phyloP scores from a whole-genome alignment of 2,113 vertebrate genomes.

The Microcebus ravelobensis region DNA sequence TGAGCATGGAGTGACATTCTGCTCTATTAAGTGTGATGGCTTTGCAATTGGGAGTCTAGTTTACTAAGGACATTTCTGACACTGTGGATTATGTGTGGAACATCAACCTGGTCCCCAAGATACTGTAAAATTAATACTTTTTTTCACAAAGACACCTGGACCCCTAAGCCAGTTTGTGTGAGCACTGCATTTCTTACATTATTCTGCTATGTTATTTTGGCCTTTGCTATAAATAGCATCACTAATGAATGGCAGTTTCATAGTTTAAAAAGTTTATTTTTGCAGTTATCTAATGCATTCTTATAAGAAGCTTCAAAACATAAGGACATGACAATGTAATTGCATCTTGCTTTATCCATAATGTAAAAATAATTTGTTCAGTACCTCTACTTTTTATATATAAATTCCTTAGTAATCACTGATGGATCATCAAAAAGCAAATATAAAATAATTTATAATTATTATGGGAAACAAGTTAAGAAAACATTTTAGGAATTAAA shows the following conservation, averaged over 20 bases:
- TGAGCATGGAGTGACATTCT: slow-evolving; percentile 70
- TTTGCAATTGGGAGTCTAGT: slow-evolving; percentile 55
- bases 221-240: slow-evolving; percentile 53
- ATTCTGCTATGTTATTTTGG: not conserved
- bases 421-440: not conserved
- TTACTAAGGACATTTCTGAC: slow-evolving; percentile 69
- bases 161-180: slow-evolving; percentile 23
- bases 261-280: not conserved
- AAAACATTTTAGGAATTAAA: slow-evolving; percentile 50
- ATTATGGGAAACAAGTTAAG: not conserved
- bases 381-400: not conserved
- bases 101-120: slow-evolving; percentile 53
- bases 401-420: not conserved
- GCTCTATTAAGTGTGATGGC: slow-evolving; percentile 70
- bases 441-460: not conserved
- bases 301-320: not conserved
- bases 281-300: slow-evolving; percentile 19
- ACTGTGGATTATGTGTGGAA: slow-evolving; percentile 59
- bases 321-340: slow-evolving; percentile 10
- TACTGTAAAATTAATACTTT: slow-evolving; percentile 51
- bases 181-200: not conserved
- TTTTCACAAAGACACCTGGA: slow-evolving; percentile 51
- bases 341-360: not conserved
- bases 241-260: slow-evolving; percentile 46
- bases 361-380: not conserved